Conservation (phyloP, 2,113 vertebrate genomes). For the Zapornia atra region DNA sequence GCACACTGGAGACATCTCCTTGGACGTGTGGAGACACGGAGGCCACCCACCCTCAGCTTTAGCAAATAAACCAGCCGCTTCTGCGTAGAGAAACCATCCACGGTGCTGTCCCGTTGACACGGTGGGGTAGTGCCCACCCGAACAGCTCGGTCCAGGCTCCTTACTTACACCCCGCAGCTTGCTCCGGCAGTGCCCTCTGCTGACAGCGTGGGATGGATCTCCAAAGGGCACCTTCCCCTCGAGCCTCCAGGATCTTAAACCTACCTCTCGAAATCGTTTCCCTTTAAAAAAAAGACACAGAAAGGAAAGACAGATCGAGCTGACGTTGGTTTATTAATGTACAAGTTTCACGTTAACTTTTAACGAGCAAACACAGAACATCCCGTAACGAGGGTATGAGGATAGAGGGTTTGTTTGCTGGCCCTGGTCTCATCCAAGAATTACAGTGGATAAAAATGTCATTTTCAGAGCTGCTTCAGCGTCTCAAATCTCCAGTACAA, state of each 20-base stretch:
- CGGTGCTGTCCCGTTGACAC: rapidly evolving
- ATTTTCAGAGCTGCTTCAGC: neutral
- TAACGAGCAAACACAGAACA: neutral
- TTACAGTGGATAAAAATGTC: neutral
- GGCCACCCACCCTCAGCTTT: neutral
- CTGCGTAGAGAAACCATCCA: rapidly evolving
- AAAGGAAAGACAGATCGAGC: neutral
- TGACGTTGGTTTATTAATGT: neutral
- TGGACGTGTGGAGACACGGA: no score
- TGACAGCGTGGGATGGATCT: neutral
- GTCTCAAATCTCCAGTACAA: neutral
- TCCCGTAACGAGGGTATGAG: rapidly evolving
- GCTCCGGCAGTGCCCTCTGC: constrained; percentile 68
- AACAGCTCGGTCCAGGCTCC: no score
- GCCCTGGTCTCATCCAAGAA: neutral
- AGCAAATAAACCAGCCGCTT: neutral
- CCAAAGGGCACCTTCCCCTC: neutral
- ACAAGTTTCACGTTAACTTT: neutral
- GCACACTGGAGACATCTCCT: neutral
- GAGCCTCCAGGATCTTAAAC: neutral
- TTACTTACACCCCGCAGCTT: neutral
- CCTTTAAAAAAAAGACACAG: neutral
- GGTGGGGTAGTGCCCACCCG: neutral
- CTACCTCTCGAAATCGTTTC: neutral
- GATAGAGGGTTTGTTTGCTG: neutral